Evolutionary conservation across 2,113 vertebrate genomes (phyloP), one percentile per base, ranked within the genome.

Genomic region (Gymnocephalus cernua): DNA sequence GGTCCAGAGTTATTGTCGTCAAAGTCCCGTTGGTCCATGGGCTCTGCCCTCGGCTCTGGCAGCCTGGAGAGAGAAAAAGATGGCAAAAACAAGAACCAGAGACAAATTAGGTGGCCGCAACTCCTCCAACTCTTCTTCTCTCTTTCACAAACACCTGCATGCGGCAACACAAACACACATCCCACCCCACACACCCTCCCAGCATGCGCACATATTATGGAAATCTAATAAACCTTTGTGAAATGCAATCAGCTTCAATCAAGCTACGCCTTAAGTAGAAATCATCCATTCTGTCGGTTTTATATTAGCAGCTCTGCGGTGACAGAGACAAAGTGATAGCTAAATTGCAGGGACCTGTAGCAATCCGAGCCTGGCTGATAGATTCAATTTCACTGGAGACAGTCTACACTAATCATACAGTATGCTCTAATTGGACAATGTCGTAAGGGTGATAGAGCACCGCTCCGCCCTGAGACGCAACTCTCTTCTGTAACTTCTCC

Each of bases 191-290:
- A 11, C 41, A 41, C n/a, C 27, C 41, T 51, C 44, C 48, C 64
- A 16, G 25, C 68, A 58, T 27, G 47, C n/a, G 19, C 69, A 79
- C 75, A 80, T 50, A 80, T 68, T 79, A 84, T 81, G 77, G 62
- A 83, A 90, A 87, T 86, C 86, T 76, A 87, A 91, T 86, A 83
- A 89, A 89, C 70, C 70, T 84, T 80, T 67, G 79, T 53, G 66
- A 91, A 86, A 91, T 86, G 86, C 50, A 93, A 91, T 93, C 88
- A 91, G 79, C 86, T 88, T 88, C 87, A 93, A 91, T 93, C 88
- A 88, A 82, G 80, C 89, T 77, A 57, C 4, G 61, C 70, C 88
- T 89, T 89, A 85, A 92, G 86, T 78, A 90, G 88, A 93, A 92
- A 93, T 93, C 85, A 89, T 88, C 87, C 79, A 83, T 92, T 90